Evolutionary conservation across 2,888 invertebrate species (phyloP).

Genomic region (Ganaspis brasiliensis): DNA sequence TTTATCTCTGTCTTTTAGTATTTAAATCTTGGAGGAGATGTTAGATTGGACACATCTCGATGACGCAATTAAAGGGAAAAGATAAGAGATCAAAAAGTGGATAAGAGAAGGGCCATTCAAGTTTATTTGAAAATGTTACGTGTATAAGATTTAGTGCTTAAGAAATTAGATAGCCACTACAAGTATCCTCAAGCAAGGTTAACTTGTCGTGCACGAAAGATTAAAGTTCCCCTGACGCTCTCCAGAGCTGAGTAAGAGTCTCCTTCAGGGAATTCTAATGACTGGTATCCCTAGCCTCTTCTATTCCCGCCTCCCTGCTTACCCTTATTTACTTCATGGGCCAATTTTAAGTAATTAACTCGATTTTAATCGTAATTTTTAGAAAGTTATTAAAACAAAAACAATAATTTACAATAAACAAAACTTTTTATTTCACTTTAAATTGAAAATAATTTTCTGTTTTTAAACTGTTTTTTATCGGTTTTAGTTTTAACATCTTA

Average conservation of each 20-base stretch:
- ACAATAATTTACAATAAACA: background rate
- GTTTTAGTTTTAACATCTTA: no score
- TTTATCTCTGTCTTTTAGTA: background rate
- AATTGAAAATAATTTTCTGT: no score
- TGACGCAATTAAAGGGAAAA: background rate
- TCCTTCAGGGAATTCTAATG: slow-evolving; percentile 73
- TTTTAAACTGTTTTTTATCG: no score
- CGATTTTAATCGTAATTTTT: slow-evolving; percentile 27
- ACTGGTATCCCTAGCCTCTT: slow-evolving; percentile 63
- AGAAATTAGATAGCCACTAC: slow-evolving; percentile 66
- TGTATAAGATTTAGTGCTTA: slow-evolving; percentile 61
- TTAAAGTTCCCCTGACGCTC: slow-evolving; percentile 72
- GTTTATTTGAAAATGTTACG: slow-evolving; percentile 44
- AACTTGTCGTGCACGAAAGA: slow-evolving; percentile 73
- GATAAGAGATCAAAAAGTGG: background rate
- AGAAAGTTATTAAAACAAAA: background rate
- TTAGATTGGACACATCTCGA: slow-evolving; percentile 20
- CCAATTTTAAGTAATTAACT: slow-evolving; percentile 21
- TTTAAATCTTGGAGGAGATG: slow-evolving; percentile 13
- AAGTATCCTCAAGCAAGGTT: slow-evolving; percentile 63
- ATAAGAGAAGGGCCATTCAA: slow-evolving; percentile 5
- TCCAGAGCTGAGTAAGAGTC: slow-evolving; percentile 65
- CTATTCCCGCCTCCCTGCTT: slow-evolving; percentile 42
- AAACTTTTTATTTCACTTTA: slow-evolving; percentile 2
- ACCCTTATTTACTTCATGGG: slow-evolving; percentile 26